phyloP scores from a whole-genome alignment of 2,888 invertebrate genomes.

The Oscheius sp. region DNA sequence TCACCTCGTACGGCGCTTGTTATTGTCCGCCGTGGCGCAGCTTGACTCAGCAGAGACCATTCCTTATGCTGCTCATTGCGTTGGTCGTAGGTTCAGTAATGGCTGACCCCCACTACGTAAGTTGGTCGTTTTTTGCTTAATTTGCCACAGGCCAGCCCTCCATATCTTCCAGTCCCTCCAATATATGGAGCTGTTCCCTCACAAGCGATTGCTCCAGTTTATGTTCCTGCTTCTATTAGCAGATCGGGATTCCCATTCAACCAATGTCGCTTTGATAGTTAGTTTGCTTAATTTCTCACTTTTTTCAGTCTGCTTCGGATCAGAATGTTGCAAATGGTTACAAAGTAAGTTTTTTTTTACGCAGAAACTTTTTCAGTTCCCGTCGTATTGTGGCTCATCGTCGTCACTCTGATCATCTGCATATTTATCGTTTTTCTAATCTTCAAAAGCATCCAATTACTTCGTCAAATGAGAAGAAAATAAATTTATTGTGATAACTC shows the following conservation, averaged over 20 bases:
- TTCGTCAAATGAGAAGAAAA: neutral
- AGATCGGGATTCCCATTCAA: neutral
- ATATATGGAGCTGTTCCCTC: neutral
- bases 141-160: neutral
- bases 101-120: neutral
- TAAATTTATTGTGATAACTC: neutral
- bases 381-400: neutral
- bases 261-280: neutral
- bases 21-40: neutral
- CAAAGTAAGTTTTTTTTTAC: neutral
- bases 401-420: neutral
- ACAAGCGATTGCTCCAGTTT: neutral
- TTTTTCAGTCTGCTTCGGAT: neutral
- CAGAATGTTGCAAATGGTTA: neutral
- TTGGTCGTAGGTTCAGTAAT: neutral
- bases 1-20: neutral
- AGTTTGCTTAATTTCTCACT: neutral
- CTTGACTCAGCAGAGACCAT: neutral
- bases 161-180: neutral
- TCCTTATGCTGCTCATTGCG: conserved; percentile 1
- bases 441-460: conserved; percentile 7
- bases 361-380: neutral
- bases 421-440: neutral
- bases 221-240: neutral
- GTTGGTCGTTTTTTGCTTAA: neutral